A percentile compares a stretch with the other conserved stretches of the same genome.
These are phyloP conservation scores for Taphrorychus bicolor DNA, from an alignment of 2,888 invertebrate genomes.

Conservation along the genomic window DNA sequence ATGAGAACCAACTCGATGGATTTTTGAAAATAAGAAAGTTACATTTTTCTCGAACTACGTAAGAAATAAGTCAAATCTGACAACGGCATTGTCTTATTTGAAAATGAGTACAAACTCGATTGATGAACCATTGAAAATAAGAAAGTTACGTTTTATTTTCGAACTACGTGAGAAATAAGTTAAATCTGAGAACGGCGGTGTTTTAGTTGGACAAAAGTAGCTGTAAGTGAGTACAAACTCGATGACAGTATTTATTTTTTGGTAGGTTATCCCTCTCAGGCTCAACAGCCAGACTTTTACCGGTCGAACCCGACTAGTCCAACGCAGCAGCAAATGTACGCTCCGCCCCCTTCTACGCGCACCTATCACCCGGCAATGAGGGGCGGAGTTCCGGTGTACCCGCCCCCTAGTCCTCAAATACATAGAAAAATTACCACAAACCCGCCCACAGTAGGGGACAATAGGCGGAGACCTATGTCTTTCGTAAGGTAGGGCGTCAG, in stretches of 20 bases:
- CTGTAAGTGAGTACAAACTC: too few relatives aligned
- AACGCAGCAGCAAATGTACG: slow-evolving; percentile 59
- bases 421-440: slow-evolving; percentile 61
- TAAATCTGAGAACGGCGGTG: too few relatives aligned
- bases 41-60: too few relatives aligned
- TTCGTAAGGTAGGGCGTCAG: slow-evolving; percentile 69
- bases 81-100: too few relatives aligned
- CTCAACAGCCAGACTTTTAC: slow-evolving; percentile 60
- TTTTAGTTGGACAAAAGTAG: too few relatives aligned
- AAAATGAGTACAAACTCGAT: too few relatives aligned
- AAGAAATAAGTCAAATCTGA: too few relatives aligned
- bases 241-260: background rate
- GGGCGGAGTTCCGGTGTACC: slow-evolving; percentile 75
- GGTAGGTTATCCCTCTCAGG: slow-evolving; percentile 60
- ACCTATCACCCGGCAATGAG: slow-evolving; percentile 70
- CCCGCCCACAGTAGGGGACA: slow-evolving; percentile 56
- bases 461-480: slow-evolving; percentile 78
- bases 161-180: too few relatives aligned
- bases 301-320: slow-evolving; percentile 80
- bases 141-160: too few relatives aligned
- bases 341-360: slow-evolving; percentile 54
- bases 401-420: slow-evolving; percentile 66
- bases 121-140: too few relatives aligned
- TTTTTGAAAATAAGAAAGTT: too few relatives aligned
- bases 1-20: too few relatives aligned